Evolutionary conservation across 2,888 invertebrate genomes (phyloP).

Genomic region (Tethea ocularis): DNA sequence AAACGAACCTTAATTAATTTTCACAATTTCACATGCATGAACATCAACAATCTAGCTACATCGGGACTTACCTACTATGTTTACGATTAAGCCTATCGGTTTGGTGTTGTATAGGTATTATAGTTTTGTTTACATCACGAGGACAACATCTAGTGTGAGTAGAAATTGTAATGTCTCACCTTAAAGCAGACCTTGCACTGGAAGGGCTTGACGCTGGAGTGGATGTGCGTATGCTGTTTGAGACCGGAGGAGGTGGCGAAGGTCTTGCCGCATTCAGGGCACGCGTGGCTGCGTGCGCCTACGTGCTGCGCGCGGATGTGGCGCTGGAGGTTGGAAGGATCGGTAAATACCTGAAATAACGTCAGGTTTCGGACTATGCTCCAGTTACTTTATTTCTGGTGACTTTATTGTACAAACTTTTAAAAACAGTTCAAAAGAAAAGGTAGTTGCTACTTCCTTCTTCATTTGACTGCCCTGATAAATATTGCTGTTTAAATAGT

Average conservation of each 20-base stretch:
- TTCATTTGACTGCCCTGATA: neutral
- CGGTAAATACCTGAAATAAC: constrained; percentile 94
- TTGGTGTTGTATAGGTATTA: no score
- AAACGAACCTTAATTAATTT: no score
- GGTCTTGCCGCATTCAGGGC: constrained; percentile 99
- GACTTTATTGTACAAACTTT: neutral
- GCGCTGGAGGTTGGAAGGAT: constrained; percentile 97
- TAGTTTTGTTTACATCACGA: no score
- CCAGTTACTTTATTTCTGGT: constrained; percentile 1
- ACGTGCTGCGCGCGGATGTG: constrained; percentile 98
- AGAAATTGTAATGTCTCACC: constrained; percentile 65
- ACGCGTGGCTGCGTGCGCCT: constrained; percentile 98
- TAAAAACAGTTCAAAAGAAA: neutral
- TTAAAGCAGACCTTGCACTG: constrained; percentile 98
- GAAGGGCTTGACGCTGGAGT: constrained; percentile 98
- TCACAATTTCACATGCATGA: no score
- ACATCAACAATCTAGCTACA: no score
- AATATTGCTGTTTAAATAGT: neutral
- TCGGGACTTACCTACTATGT: no score
- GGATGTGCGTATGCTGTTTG: constrained; percentile 99
- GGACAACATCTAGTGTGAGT: neutral
- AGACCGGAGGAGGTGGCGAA: constrained; percentile 98
- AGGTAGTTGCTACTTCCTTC: constrained; percentile 5
- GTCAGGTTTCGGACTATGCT: constrained; percentile 72
- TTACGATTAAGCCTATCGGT: no score